Conservation (phyloP, 2,797 vertebrate genomes). For the Adrianichthys oophorus region DNA sequence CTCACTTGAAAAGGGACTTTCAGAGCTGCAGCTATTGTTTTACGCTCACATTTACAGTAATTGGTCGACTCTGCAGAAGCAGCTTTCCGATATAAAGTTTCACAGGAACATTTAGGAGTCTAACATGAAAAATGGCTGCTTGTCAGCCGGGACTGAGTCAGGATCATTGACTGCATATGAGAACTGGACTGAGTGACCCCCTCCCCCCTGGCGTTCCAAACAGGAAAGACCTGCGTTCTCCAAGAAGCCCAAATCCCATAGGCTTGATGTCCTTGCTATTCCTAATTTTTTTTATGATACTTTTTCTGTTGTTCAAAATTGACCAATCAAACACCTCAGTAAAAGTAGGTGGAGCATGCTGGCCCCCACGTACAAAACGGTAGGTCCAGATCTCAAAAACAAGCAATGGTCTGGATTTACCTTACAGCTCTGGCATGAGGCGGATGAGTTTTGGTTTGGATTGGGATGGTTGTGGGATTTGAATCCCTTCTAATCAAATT, state of each 20-base stretch:
- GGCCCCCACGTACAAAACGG: no score
- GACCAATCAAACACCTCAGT: no score
- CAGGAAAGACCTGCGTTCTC: no score
- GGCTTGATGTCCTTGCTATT: no score
- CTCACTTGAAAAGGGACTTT: conserved; percentile 56
- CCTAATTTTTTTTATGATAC: no score
- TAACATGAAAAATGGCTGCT: conserved; percentile 29
- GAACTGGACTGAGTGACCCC: background rate
- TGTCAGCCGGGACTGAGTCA: conserved; percentile 2
- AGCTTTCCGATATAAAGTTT: conserved; percentile 26
- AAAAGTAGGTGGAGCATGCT: no score
- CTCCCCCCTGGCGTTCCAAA: conserved; percentile 4
- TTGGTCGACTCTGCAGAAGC: conserved; percentile 43
- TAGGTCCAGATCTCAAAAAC: no score
- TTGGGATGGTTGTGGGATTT: no score
- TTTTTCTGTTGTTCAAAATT: no score
- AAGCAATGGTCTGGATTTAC: no score
- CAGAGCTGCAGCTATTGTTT: conserved; percentile 47
- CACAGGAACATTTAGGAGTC: conserved; percentile 38
- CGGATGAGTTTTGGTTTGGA: no score
- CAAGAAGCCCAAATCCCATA: background rate
- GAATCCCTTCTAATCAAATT: background rate
- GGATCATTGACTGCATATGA: background rate
- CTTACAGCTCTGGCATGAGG: no score
- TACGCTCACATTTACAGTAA: conserved; percentile 55